Conservation (phyloP, 2,797 vertebrate genomes). For the Choloepus didactylus region DNA sequence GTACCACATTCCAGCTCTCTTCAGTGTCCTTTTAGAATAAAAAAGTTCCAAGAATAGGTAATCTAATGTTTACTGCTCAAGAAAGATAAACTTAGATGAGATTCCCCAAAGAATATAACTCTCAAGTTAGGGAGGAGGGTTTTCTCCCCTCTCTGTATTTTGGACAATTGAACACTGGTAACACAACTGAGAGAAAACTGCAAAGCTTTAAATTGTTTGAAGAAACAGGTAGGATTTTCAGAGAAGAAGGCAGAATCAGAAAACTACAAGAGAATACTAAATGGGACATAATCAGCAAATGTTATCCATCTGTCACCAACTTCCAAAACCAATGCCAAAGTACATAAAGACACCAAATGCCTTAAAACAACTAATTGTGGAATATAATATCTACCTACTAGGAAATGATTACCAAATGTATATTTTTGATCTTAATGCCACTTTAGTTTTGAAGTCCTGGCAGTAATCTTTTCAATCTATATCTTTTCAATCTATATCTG, state of each 20-base stretch:
- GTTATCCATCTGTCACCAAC: background rate
- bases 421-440: background rate
- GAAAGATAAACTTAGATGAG: background rate
- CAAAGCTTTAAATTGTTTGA: conserved; percentile 13
- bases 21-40: background rate
- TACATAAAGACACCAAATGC: background rate
- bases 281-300: background rate
- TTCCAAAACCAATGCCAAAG: background rate
- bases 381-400: background rate
- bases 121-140: background rate
- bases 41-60: background rate
- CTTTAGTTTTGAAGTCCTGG: background rate
- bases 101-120: background rate
- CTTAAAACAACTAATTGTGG: background rate
- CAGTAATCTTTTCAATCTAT: conserved; percentile 16
- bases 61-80: background rate
- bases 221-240: background rate
- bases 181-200: background rate
- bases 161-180: background rate
- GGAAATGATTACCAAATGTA: background rate
- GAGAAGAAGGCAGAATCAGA: background rate
- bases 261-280: background rate
- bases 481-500: conserved; percentile 64
- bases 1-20: background rate
- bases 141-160: background rate